A percentile compares a stretch with the other conserved stretches of the same genome.
Conservation (phyloP, 2,797 vertebrate species). For the Numenius phaeopus region DNA sequence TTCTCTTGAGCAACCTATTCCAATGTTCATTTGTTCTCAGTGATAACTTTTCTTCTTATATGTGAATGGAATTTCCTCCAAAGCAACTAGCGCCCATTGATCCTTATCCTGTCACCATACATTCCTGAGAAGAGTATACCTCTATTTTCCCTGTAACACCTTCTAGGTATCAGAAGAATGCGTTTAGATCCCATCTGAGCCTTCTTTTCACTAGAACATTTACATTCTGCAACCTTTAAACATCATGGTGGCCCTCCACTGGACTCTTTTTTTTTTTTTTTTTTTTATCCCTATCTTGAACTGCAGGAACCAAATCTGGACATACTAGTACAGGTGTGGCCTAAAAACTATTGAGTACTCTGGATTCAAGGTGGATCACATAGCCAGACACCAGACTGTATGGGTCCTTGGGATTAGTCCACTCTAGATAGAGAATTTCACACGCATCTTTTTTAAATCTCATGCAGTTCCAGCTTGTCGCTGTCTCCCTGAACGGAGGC, state of each 20-base stretch:
- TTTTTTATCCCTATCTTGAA: not conserved
- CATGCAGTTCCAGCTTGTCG: not conserved
- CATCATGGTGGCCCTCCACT: not conserved
- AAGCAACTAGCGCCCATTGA: not conserved
- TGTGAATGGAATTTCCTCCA: not conserved
- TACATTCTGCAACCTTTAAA: not conserved
- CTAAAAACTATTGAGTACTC: not conserved
- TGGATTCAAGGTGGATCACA: not conserved
- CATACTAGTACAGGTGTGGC: not conserved
- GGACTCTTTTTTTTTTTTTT: not conserved
- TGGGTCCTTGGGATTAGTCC: not conserved
- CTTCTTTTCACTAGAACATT: not conserved
- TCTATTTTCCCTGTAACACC: not conserved
- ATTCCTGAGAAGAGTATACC: not conserved
- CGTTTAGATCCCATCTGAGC: not conserved
- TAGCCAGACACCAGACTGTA: not conserved
- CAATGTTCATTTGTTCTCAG: not conserved
- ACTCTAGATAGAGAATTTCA: not conserved
- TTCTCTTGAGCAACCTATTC: not conserved
- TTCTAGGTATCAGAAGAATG: not conserved
- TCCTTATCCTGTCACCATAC: not conserved
- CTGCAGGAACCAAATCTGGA: not conserved
- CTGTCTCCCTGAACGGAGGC: not conserved
- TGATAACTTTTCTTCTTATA: not conserved
- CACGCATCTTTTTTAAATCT: not conserved